Base-by-base conservation (phyloP, 64 coral and sea anemone genomes). In the Montipora efflorescens region DNA sequence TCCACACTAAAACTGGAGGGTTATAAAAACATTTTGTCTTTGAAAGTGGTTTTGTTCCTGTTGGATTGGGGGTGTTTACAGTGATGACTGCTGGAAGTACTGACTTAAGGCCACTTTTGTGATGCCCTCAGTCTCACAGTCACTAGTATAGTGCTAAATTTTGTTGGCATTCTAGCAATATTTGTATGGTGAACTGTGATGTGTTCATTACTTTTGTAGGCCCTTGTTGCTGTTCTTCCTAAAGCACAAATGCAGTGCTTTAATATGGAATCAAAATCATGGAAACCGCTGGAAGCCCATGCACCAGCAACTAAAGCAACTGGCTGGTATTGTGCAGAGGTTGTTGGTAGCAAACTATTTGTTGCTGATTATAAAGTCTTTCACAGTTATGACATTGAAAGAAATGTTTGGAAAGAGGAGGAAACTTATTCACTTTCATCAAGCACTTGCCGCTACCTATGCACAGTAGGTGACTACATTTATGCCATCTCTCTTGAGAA, bases 171-270 rank as follows among this genome's bases (percentile, higher is more conserved):
- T 28, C 28, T 28, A 28, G 28, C 0, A 28, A 28, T 28, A 28
- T 28, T 28, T 1, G 28, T 28, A 28, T 28, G 28, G 28, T 28
- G 28, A 28, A 66, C 15, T 18, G 22, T 48, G 47, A 9, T 28
- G 28, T 28, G 28, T 28, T 28, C 0, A 66, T 66, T 15, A 66
- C 15, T 18, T 22, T 80, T 57, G 1, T 12, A 84, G 81, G 44
- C 44, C 3, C 43, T 69, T 69, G 81, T 84, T 84, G 81, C 81
- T n/a, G 19, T 84, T 84, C 36, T 68, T 46, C 81, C 81, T 11
- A 4, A 16, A 7, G 21, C 8, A 6, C 4, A 69, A 2, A 48
- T 84, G 44, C 7, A n/a, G 25, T 47, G 66, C 5, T 68, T 69
- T 48, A 18, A 84, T 69, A 36, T 68, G n/a, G 15, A 83, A 43